Evolutionary conservation across 2,113 vertebrate genomes (phyloP), one percentile per base, ranked within the genome.

Genomic region (Scartelaos histophorus): DNA sequence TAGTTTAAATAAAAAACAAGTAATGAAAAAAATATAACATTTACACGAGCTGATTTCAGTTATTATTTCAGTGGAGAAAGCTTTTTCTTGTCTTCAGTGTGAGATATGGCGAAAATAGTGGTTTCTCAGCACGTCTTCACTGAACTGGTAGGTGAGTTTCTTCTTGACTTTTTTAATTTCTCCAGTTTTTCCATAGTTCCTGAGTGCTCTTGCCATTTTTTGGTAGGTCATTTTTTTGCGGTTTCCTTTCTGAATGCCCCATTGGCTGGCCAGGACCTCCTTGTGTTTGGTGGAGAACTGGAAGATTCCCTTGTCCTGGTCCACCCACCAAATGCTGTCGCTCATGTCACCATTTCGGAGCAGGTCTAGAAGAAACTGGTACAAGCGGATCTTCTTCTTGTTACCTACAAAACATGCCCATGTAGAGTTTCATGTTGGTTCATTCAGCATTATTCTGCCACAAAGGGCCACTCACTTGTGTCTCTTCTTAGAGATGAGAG

Each of bases 181-280:
- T 16, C 98, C 98, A 1, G 97, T 99, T 94, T 99, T 99, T 82
- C 98, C 96, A 0, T 99, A 99, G 94, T 99, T 99, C 92, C 98
- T 95, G 84, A 99, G 91, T 13, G 98, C 98, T 29, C 98, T 93
- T 38, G 98, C 98, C 98, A 99, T 99, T 92, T 99, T 99, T 92
- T 99, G 98, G 79, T 99, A 99, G 76, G 98, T 99, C 98, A 99
- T 99, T 90, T 96, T 98, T 91, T 99, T 99, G 85, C 98, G 97
- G 82, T 99, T 99, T 83, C 98, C 98, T 83, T 99, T 99, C 91
- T 98, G 96, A 81, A 96, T 81, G 47, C 98, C 98, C 98, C 98
- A 99, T 87, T 95, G 96, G 71, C 95, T 93, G 0, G 98, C 98
- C 88, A 99, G 66, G 10, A 90, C 95, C 82, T 99, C 98, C 92